Evolutionary conservation across 2,888 invertebrate genomes (phyloP).

Genomic region (Dicyrtomina minuta): DNA sequence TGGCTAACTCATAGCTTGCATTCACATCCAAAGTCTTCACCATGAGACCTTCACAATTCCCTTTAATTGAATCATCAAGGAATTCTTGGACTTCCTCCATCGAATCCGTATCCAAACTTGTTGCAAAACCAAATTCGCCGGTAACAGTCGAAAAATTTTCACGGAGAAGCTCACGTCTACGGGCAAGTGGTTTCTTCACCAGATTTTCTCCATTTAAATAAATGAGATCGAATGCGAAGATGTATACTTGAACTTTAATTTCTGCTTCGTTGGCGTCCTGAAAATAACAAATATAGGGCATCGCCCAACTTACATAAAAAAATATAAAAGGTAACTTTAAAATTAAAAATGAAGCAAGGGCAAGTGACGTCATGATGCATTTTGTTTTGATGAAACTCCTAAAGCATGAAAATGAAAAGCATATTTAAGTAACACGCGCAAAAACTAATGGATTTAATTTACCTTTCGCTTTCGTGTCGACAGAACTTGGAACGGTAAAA

Average conservation of each 20-base stretch:
- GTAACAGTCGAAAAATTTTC: constrained; percentile 65
- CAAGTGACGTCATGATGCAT: no score
- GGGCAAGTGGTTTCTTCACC: constrained; percentile 73
- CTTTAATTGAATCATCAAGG: constrained; percentile 89
- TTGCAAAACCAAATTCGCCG: constrained; percentile 88
- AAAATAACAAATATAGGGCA: constrained; percentile 51
- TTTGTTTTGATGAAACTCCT: no score
- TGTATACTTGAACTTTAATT: constrained; percentile 86
- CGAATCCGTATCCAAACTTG: constrained; percentile 73
- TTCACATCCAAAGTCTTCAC: constrained; percentile 88
- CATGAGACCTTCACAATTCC: constrained; percentile 98
- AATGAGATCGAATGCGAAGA: constrained; percentile 94
- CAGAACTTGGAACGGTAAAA: constrained; percentile 93
- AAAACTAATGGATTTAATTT: constrained; percentile 36
- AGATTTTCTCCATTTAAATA: constrained; percentile 85
- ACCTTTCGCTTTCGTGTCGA: constrained; percentile 94
- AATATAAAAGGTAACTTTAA: no score
- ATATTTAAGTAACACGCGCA: neutral
- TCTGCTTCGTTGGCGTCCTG: constrained; percentile 73
- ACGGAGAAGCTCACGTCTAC: constrained; percentile 71
- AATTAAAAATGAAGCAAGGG: no score
- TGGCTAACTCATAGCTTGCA: constrained; percentile 96
- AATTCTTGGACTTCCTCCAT: constrained; percentile 92
- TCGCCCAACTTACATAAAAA: no score
- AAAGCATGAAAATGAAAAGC: neutral